Conservation (phyloP, 2,113 vertebrate species). For the Xenus cinereus region DNA sequence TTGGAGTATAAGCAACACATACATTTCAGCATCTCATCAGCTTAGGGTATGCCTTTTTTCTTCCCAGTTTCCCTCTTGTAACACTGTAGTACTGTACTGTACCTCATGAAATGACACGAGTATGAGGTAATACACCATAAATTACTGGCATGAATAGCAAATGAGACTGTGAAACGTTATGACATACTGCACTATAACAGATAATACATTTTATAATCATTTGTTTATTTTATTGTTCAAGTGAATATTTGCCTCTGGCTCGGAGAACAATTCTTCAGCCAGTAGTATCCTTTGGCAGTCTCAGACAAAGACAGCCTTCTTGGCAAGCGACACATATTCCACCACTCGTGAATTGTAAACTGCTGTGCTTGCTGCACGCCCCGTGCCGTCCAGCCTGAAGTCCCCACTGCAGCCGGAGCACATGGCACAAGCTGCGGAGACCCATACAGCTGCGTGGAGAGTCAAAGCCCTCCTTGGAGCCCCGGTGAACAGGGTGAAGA, state of each 20-base stretch:
- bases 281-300: slow-evolving; percentile 17
- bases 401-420: not conserved
- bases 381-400: not conserved
- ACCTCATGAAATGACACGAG: not conserved
- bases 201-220: not conserved
- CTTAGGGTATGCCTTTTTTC: not conserved
- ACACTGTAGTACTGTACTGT: not conserved
- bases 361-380: not conserved
- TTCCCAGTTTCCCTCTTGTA: not conserved
- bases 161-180: not conserved
- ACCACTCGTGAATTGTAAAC: not conserved
- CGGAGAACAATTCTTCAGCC: not conserved
- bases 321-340: not conserved
- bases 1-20: not conserved
- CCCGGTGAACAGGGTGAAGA: not conserved
- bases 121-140: not conserved
- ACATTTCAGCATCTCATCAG: not conserved
- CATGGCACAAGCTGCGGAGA: not conserved
- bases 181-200: not conserved
- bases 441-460: not conserved
- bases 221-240: slow-evolving; percentile 24
- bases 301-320: not conserved
- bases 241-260: not conserved
- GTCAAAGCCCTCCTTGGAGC: not conserved
- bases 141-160: not conserved